A percentile compares a stretch with the other conserved stretches of the same genome.
Conservation (phyloP, 2,888 invertebrate species). For the Perithous albicinctus region DNA sequence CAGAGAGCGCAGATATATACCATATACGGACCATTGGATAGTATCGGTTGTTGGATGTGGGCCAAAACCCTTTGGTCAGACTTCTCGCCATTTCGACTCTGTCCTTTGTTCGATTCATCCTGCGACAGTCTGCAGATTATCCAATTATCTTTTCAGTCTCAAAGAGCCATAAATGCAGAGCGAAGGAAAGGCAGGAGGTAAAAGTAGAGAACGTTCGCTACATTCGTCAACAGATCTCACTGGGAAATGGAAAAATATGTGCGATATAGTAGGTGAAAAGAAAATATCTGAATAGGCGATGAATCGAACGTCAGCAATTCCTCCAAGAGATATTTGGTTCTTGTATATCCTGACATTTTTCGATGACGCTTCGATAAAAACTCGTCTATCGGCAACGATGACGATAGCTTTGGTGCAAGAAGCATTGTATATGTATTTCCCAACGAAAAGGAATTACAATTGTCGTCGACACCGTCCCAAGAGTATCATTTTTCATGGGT, state of each 20-base stretch:
- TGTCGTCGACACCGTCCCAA: constrained; percentile 43
- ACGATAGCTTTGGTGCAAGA: constrained; percentile 36
- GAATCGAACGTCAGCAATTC: not conserved
- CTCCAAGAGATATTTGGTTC: not conserved
- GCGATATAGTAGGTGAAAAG: not conserved
- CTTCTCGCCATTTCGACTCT: constrained; percentile 38
- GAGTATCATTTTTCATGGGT: constrained; percentile 59
- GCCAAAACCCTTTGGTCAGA: constrained; percentile 42
- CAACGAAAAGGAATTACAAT: constrained; percentile 54
- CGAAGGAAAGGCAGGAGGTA: not conserved
- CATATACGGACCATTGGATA: constrained; percentile 19
- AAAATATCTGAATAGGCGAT: not conserved
- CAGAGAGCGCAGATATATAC: not conserved
- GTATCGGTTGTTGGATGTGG: constrained; percentile 35
- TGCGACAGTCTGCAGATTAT: constrained; percentile 38
- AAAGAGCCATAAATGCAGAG: constrained; percentile 5
- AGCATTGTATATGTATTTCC: constrained; percentile 27
- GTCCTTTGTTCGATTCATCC: constrained; percentile 8
- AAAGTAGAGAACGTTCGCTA: not conserved
- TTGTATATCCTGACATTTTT: not conserved
- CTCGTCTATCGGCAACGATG: not conserved
- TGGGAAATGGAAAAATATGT: constrained; percentile 13
- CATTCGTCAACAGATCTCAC: not conserved
- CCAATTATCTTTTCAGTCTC: constrained; percentile 39
- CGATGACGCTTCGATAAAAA: constrained; percentile 20